phyloP scores from a whole-genome alignment of 2,888 invertebrate genomes.

The Hydroisotoma schaefferi region DNA sequence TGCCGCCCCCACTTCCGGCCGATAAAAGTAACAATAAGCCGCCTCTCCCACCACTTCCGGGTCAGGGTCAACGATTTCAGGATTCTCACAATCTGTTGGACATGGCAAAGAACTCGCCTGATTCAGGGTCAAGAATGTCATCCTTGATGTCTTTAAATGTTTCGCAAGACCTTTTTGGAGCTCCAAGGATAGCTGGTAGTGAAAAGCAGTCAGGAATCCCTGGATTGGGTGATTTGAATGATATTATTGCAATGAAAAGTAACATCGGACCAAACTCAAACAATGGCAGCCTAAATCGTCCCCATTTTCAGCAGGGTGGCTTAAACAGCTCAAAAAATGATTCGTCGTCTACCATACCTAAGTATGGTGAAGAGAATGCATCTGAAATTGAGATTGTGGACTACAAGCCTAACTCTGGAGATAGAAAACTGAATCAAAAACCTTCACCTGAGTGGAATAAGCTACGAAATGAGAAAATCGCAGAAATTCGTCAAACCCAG shows the following conservation, averaged over 20 bases:
- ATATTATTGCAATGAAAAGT: no score
- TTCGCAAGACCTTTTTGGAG: constrained; percentile 31
- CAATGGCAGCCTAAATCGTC: background rate
- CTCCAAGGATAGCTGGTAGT: background rate
- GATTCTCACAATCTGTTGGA: constrained; percentile 2
- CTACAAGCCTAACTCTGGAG: background rate
- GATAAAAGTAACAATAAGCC: background rate
- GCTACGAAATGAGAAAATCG: background rate
- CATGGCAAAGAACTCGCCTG: background rate
- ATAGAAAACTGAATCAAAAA: constrained; percentile 1
- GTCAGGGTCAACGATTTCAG: background rate
- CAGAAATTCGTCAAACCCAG: background rate
- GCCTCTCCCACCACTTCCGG: constrained; percentile 8
- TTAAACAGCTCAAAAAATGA: background rate
- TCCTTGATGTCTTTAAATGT: constrained; percentile 24
- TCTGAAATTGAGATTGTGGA: background rate
- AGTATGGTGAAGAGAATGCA: background rate
- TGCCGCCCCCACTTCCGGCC: no score
- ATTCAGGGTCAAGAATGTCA: background rate
- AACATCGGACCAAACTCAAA: no score
- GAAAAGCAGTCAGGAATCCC: constrained; percentile 21
- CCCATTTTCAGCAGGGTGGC: background rate
- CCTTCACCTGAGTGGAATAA: background rate
- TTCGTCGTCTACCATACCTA: background rate
- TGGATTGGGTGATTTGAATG: constrained; percentile 20